These are phyloP conservation scores for Anhinga rufa DNA, from an alignment of 2,113 vertebrate species.

Conservation along the genomic window DNA sequence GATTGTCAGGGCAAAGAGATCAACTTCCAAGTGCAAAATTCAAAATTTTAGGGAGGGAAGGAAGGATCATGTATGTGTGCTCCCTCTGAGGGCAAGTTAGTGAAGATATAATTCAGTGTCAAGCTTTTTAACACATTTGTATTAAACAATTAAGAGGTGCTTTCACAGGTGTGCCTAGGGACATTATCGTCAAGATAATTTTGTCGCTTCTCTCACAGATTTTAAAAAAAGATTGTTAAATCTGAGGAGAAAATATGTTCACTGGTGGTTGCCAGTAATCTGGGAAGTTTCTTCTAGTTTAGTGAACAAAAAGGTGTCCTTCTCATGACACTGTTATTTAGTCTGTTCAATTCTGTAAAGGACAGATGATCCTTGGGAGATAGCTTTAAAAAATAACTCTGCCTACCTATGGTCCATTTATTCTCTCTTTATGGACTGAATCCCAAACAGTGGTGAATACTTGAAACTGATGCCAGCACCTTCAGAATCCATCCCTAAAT, in stretches of 20 bases:
- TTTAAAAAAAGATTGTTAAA: not conserved
- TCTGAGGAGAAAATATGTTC: not conserved
- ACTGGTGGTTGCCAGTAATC: not conserved
- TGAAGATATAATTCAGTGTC: not conserved
- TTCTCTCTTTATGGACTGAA: not conserved
- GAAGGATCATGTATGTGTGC: not conserved
- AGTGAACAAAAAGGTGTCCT: not conserved
- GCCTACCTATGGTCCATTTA: not conserved
- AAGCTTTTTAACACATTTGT: not conserved
- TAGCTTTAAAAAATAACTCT: not conserved
- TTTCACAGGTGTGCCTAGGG: not conserved
- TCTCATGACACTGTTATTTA: not conserved
- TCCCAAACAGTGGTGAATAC: not conserved
- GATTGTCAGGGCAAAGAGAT: not conserved
- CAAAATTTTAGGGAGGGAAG: not conserved
- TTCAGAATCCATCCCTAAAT: not conserved
- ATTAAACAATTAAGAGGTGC: not conserved
- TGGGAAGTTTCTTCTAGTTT: not conserved
- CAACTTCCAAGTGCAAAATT: not conserved
- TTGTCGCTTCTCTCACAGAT: not conserved
- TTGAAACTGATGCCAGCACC: not conserved
- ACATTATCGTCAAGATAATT: not conserved
- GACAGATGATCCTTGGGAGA: not conserved
- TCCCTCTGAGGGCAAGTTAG: not conserved
- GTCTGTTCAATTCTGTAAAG: not conserved